Conservation (phyloP, 2,797 vertebrate genomes). For the Phalanger gymnotis region DNA sequence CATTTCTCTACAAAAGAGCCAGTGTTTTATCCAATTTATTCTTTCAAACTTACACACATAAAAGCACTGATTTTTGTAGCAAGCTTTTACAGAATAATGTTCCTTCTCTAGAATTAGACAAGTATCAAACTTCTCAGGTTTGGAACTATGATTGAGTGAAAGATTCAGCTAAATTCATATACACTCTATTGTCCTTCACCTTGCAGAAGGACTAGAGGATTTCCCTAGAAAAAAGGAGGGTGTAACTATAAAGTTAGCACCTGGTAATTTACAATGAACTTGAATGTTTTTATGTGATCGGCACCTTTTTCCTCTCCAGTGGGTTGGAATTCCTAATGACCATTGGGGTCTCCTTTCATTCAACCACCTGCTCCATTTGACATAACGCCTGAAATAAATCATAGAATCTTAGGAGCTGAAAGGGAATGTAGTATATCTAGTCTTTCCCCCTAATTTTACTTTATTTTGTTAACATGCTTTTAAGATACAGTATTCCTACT, state of each 20-base stretch:
- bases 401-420: neutral
- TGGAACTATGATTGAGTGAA: neutral
- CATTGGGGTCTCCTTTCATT: neutral
- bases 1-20: neutral
- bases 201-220: neutral
- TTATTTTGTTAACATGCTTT: neutral
- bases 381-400: neutral
- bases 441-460: neutral
- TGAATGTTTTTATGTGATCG: neutral
- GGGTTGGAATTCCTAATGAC: neutral
- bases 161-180: neutral
- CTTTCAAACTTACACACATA: neutral
- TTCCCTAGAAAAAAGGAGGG: neutral
- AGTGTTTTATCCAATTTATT: neutral
- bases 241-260: neutral
- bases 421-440: neutral
- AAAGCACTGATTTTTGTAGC: neutral
- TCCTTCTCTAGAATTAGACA: neutral
- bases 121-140: neutral
- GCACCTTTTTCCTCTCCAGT: neutral
- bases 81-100: neutral
- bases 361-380: neutral
- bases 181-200: neutral
- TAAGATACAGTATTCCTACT: neutral
- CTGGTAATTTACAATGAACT: constrained; percentile 1